A percentile compares a stretch with the other conserved stretches of the same genome.
Conservation (phyloP, 1,140 invertebrate genomes). For the Eciton burchellii region DNA sequence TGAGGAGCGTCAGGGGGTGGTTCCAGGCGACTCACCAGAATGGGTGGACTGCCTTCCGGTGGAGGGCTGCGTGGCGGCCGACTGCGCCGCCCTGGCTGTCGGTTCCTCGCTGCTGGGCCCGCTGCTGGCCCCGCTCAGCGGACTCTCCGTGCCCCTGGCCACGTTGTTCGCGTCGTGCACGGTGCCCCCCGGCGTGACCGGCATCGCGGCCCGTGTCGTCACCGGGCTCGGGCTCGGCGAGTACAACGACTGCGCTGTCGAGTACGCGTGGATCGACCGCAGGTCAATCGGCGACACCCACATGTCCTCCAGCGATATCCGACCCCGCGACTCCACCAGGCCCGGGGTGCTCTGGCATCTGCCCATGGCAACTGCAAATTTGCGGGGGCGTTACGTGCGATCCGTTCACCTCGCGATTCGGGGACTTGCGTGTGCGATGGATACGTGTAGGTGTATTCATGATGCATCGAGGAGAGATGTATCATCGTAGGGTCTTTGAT, state of each 20-base stretch:
- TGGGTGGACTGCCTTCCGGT: constrained; percentile 82
- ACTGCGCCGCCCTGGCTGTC: constrained; percentile 77
- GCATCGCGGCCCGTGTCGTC: constrained; percentile 77
- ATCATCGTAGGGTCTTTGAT: no score
- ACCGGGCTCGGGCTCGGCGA: constrained; percentile 85
- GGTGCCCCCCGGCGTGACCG: neutral
- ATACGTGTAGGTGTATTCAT: no score
- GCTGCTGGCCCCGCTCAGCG: constrained; percentile 84
- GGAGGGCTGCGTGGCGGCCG: constrained; percentile 79
- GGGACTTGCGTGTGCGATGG: no score
- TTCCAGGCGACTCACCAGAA: constrained; percentile 76
- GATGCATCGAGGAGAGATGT: no score
- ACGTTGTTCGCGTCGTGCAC: constrained; percentile 61
- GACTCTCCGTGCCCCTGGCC: constrained; percentile 81
- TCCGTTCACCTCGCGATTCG: neutral
- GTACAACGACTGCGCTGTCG: constrained; percentile 82
- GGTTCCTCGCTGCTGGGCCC: constrained; percentile 84
- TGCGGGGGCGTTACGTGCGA: neutral
- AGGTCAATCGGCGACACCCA: constrained; percentile 89
- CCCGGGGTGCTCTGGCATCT: constrained; percentile 98
- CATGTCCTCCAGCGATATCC: constrained; percentile 96
- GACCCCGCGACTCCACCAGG: constrained; percentile 95
- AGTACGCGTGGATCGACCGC: constrained; percentile 71
- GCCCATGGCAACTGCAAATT: constrained; percentile 93
- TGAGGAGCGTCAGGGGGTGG: neutral